A percentile compares a stretch with the other conserved stretches of the same genome.
Conservation (phyloP, 2,888 invertebrate genomes). For the Sclerodermus sp. region DNA sequence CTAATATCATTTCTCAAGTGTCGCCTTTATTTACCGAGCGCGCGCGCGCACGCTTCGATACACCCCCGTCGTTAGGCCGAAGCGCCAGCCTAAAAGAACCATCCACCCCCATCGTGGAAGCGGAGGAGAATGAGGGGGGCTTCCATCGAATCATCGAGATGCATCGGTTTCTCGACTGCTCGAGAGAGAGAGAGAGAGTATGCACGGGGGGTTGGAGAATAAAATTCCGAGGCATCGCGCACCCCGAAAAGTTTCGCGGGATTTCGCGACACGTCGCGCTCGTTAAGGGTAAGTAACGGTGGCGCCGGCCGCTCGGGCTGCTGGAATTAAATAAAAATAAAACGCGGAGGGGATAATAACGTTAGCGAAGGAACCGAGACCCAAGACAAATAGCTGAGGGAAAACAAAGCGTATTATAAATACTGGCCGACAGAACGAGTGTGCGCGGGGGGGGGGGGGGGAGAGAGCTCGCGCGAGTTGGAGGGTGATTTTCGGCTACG, state of each 20-base stretch:
- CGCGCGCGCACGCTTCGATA: no score
- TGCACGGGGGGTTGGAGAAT: no score
- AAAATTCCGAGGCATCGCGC: no score
- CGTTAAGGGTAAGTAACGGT: slow-evolving; percentile 34
- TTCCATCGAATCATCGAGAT: no score
- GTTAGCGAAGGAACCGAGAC: slow-evolving; percentile 35
- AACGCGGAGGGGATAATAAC: slow-evolving; percentile 39
- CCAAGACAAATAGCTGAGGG: slow-evolving; percentile 6
- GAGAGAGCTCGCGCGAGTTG: slow-evolving; percentile 20
- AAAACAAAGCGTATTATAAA: slow-evolving; percentile 48
- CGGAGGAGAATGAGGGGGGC: no score
- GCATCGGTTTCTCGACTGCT: no score
- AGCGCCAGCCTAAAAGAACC: no score
- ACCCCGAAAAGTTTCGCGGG: neutral
- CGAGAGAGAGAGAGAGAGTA: no score
- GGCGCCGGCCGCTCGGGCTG: slow-evolving; percentile 16
- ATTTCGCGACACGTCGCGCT: slow-evolving; percentile 26
- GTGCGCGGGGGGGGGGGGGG: slow-evolving; percentile 22
- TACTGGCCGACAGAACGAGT: slow-evolving; percentile 38
- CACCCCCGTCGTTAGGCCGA: no score
- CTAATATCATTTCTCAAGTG: no score
- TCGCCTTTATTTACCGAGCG: no score
- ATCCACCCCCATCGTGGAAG: no score
- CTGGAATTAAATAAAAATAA: slow-evolving; percentile 45
- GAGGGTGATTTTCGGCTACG: slow-evolving; percentile 31